A percentile compares a stretch with the other conserved stretches of the same genome.
Evolutionary conservation across 2,888 invertebrate species (phyloP).

Genomic region (Eristalis arbustorum): DNA sequence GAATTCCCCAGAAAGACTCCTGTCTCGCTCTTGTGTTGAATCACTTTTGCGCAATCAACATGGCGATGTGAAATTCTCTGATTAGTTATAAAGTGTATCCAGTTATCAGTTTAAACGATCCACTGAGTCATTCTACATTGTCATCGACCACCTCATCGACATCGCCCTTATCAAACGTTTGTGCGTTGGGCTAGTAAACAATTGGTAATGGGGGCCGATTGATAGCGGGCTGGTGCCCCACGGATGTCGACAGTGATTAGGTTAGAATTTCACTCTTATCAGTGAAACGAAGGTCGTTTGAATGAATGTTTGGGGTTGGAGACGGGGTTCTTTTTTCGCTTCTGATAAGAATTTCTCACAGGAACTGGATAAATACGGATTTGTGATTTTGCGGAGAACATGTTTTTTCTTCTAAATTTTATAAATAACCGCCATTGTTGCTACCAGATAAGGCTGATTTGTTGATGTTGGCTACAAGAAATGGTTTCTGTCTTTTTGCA

Average conservation of each 20-base stretch:
- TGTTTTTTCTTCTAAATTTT: too few species aligned
- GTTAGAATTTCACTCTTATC: background rate
- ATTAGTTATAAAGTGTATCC: background rate
- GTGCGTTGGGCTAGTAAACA: background rate
- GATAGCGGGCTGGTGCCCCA: background rate
- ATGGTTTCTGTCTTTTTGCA: too few species aligned
- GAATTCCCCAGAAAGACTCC: background rate
- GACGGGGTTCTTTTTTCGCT: background rate
- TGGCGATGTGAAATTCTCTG: background rate
- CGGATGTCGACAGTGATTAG: background rate
- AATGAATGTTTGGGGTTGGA: background rate
- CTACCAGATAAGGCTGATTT: too few species aligned
- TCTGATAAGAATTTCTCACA: too few species aligned
- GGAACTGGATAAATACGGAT: too few species aligned
- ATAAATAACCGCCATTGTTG: too few species aligned
- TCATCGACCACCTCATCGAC: background rate
- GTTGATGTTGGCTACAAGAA: too few species aligned
- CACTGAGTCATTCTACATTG: background rate
- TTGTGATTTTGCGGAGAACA: too few species aligned
- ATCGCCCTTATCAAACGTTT: background rate
- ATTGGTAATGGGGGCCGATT: background rate
- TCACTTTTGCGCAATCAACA: background rate
- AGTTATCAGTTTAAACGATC: background rate
- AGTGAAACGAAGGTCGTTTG: background rate
- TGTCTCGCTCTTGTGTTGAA: background rate